phyloP scores from a whole-genome alignment of 2,113 vertebrate species.

The Lophura nycthemera region DNA sequence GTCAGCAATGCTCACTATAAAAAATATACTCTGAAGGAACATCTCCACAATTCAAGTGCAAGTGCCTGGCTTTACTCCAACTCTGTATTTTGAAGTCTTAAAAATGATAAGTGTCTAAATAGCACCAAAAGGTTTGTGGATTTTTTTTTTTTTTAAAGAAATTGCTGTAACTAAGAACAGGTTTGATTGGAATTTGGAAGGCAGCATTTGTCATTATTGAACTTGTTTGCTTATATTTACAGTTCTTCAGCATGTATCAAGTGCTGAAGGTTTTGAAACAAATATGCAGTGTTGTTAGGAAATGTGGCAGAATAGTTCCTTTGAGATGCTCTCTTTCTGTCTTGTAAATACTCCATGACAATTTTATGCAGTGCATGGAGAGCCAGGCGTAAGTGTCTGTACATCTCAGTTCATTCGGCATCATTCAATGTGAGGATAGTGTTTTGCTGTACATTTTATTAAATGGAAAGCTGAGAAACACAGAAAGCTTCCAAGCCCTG shows the following conservation, averaged over 20 bases:
- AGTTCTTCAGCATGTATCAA: conserved; percentile 69
- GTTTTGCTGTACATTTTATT: not conserved
- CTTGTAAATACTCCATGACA: conserved; percentile 60
- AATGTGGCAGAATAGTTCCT: conserved; percentile 25
- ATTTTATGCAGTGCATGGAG: conserved; percentile 37
- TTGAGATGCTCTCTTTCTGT: conserved; percentile 53
- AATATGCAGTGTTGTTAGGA: conserved; percentile 63
- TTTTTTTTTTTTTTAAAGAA: conserved; percentile 21
- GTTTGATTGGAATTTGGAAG: conserved; percentile 77
- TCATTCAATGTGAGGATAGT: not conserved
- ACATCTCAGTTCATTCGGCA: conserved; percentile 27
- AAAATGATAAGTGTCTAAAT: conserved; percentile 72
- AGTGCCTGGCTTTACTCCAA: conserved; percentile 72
- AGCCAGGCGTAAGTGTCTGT: not conserved
- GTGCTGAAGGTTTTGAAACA: conserved; percentile 69
- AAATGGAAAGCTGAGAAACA: conserved; percentile 30
- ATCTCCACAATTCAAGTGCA: conserved; percentile 74
- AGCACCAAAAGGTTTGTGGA: conserved; percentile 39
- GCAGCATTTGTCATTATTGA: conserved; percentile 71
- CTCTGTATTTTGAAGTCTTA: conserved; percentile 77
- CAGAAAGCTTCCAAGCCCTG: not conserved
- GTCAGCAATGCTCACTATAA: conserved; percentile 69
- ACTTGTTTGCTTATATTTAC: conserved; percentile 76
- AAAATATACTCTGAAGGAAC: conserved; percentile 75
- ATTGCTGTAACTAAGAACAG: conserved; percentile 74